A percentile compares a stretch with the other conserved stretches of the same genome.
Evolutionary conservation across 2,888 invertebrate genomes (phyloP).

Genomic region (Chaetogeoica ovagalla): DNA sequence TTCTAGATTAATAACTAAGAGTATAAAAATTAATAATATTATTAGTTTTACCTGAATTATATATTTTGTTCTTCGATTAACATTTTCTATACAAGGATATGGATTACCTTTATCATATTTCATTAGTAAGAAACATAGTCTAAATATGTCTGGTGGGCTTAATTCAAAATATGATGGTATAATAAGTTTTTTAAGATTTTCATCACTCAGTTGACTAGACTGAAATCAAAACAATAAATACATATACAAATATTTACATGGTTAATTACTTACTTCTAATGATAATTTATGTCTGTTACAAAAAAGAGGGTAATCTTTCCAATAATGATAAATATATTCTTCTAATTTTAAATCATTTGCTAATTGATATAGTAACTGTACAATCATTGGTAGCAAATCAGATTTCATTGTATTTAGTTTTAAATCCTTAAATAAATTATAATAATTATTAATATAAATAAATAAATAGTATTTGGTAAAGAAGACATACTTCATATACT

Average conservation of each 20-base stretch:
- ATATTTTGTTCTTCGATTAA: conserved; percentile 74
- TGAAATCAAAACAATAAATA: conserved; percentile 44
- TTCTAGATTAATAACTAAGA: too few relatives aligned
- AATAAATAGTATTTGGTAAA: not conserved
- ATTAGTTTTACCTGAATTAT: conserved; percentile 64
- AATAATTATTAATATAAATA: conserved; percentile 2
- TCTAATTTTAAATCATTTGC: conserved; percentile 74
- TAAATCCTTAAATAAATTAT: conserved; percentile 65
- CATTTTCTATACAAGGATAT: conserved; percentile 74
- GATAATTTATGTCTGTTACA: conserved; percentile 38
- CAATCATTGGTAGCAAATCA: conserved; percentile 71
- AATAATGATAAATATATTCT: conserved; percentile 77
- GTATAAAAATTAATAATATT: too few relatives aligned
- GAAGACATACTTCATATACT: conserved; percentile 71
- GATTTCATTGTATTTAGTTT: conserved; percentile 76
- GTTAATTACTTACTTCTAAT: conserved; percentile 21
- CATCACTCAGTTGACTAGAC: conserved; percentile 64
- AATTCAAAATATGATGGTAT: conserved; percentile 67
- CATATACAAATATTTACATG: not conserved
- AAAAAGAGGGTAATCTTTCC: conserved; percentile 75
- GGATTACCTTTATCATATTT: conserved; percentile 63
- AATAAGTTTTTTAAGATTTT: conserved; percentile 65
- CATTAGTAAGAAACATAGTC: conserved; percentile 71
- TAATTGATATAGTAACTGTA: conserved; percentile 73
- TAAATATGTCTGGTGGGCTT: conserved; percentile 73